Evolutionary conservation across 1,140 invertebrate species (phyloP), one percentile per base, ranked within the genome.

Genomic region (Mizuhopecten yessoensis): DNA sequence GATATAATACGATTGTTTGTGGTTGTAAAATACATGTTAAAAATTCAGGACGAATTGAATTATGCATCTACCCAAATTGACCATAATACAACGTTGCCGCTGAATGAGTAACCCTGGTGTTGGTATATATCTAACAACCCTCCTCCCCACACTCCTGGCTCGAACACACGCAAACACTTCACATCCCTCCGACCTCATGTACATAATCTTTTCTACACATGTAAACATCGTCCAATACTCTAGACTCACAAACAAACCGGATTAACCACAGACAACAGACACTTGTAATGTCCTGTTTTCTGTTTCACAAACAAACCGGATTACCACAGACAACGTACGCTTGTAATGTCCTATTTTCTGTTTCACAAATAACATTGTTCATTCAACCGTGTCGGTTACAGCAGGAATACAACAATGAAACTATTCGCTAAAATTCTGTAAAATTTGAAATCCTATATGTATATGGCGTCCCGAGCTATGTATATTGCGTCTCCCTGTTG

Each of bases 161-260:
- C 1, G 42, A 2, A 57, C 45, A 57, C 45, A 17, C 23, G 57
- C 57, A 7, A 75, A 75, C 57, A n/a, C 57, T 10, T 17, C 42
- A n/a, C 3, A 49, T 45, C 57, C 57, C n/a, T n/a, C n/a, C 57
- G 57, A 29, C 57, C 57, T 75, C 23, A 75, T 75, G 57, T 75
- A n/a, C 57, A 75, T 75, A 75, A n/a, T 75, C 57, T 29, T 75
- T 75, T 75, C 57, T 75, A 75, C n/a, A 75, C 57, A 75, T 75
- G 57, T 75, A 75, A 75, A 75, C 57, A 75, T 13, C n/a, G 11
- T 75, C n/a, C 57, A 75, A 3, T 29, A 7, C n/a, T 17, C n/a
- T 17, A 29, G 23, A 75, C 57, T 29, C 57, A 29, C 57, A 75
- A 75, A 75, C 57, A 75, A 29, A n/a, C 57, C 57, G 15, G 57